Conservation (phyloP, 1,140 invertebrate species). For the Spodoptera litura region DNA sequence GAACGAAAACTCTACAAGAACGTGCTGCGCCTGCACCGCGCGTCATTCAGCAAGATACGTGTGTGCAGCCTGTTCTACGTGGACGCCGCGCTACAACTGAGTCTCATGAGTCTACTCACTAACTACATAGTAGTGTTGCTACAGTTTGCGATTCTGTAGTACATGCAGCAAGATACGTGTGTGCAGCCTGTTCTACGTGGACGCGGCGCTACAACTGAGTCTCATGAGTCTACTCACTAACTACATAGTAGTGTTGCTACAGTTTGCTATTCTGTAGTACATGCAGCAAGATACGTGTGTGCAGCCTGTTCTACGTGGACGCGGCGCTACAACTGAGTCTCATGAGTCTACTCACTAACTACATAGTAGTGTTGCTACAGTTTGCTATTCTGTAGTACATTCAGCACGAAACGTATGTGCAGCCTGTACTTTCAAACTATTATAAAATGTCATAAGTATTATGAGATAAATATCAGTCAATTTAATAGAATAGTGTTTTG, state of each 20-base stretch:
- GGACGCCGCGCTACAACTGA: background rate
- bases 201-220: no score
- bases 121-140: background rate
- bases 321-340: no score
- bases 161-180: background rate
- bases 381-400: conserved; percentile 7
- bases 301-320: background rate
- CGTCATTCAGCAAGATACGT: background rate
- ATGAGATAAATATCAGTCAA: no score
- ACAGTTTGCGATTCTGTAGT: background rate
- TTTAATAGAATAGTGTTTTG: no score
- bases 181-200: no score
- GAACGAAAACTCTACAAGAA: background rate
- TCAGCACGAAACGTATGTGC: background rate
- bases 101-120: background rate
- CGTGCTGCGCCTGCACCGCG: background rate
- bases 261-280: background rate
- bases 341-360: no score
- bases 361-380: background rate
- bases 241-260: no score
- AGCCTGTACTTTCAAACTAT: no score
- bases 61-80: background rate
- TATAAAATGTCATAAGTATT: no score
- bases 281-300: conserved; percentile 11
- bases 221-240: no score